Base-by-base conservation (phyloP, 2,113 vertebrate species). In the Thamnaconus septentrionalis region DNA sequence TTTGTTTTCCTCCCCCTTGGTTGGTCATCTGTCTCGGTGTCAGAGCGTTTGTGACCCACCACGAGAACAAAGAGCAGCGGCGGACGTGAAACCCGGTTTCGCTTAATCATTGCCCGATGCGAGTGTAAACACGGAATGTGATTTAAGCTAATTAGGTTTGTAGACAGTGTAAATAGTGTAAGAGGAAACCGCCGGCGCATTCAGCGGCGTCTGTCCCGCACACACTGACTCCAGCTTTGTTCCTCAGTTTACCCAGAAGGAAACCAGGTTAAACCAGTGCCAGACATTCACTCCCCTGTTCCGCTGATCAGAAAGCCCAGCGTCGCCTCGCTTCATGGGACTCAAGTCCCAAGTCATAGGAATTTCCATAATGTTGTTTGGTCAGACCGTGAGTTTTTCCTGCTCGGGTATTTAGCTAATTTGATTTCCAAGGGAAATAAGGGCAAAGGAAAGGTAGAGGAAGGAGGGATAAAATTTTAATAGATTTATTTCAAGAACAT, bases 121-220 rank as follows among this genome's bases (percentile, higher is more conserved):
- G 72, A 62, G 70, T 81, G 85, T 89, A 88, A 90, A 89, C 85
- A 86, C 84, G 62, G 71, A 71, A 77, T 82, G 78, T 79, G 85
- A 86, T 88, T 89, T 82, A 76, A 83, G 71, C 72, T 85, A 84
- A 91, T 88, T 89, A 69, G 79, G 83, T 88, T 87, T 87, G 87
- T 84, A 85, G 81, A 87, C 71, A 57, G 72, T 78, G 78, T 90
- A 90, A 90, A 90, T 88, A 89, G 71, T 73, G 82, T 85, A 85
- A 83, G 84, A 69, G 54, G 66, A 84, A 85, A 87, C 83, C 73
- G 41, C 75, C 64, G 48, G 69, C 85, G 66, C 76, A 79, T 79
- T 82, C 79, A 69, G 79, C 76, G 67, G 7, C 52, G 76, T 63
- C 31, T 52, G 64, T 76, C 62, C 74, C 66, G 59, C 45, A 52